These are phyloP conservation scores for Glaucidium brasilianum DNA, from an alignment of 2,113 vertebrate species.

Conservation along the genomic window DNA sequence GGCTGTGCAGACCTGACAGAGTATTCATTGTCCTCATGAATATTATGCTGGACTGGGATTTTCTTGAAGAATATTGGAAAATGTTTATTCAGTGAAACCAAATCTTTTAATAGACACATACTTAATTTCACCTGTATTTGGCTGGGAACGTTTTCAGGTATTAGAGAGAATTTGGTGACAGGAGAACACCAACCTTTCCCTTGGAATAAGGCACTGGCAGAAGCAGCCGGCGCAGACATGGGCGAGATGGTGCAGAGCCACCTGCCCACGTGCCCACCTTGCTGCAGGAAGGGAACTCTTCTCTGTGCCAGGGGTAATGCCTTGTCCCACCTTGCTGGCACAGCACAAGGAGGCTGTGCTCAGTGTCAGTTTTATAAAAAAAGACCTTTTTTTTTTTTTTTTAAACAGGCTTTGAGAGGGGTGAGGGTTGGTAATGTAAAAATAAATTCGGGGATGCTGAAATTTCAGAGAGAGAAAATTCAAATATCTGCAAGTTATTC, in stretches of 20 bases:
- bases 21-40: background rate
- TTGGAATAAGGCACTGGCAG: background rate
- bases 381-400: background rate
- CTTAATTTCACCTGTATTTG: background rate
- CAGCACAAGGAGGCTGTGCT: background rate
- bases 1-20: background rate
- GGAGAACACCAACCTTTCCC: background rate
- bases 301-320: background rate
- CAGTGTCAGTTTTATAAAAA: background rate
- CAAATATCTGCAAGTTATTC: background rate
- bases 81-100: background rate
- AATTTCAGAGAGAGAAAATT: background rate
- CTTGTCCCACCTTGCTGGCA: background rate
- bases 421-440: background rate
- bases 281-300: background rate
- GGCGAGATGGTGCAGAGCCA: background rate
- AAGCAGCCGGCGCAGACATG: accelerated
- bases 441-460: background rate
- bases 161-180: background rate
- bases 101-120: background rate
- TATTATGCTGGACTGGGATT: background rate
- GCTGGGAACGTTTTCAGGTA: background rate
- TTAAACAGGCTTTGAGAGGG: background rate
- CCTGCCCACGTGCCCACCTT: accelerated
- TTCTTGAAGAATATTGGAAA: background rate